phyloP scores from a whole-genome alignment of 2,797 vertebrate genomes.

The Staurois parvus region DNA sequence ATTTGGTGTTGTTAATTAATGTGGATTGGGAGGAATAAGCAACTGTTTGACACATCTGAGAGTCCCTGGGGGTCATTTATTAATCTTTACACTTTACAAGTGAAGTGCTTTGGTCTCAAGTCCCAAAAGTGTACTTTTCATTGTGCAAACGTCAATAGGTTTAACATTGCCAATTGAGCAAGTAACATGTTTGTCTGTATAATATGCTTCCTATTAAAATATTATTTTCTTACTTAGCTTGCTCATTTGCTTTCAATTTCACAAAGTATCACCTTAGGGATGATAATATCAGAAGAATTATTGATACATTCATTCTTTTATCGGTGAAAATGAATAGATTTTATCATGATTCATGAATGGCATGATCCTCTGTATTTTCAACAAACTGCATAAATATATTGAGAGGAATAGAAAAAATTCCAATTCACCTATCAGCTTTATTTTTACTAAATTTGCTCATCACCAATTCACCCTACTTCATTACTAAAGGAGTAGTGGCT shows the following conservation, averaged over 20 bases:
- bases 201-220: too few species aligned
- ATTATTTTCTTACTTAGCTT: too few species aligned
- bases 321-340: too few species aligned
- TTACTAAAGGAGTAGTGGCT: not conserved
- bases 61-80: conserved; percentile 32
- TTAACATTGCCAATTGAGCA: not conserved
- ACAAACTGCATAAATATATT: too few species aligned
- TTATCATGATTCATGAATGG: too few species aligned
- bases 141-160: not conserved
- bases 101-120: not conserved
- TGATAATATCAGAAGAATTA: too few species aligned
- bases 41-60: conserved; percentile 10
- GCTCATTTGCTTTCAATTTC: too few species aligned
- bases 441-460: not conserved
- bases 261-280: too few species aligned
- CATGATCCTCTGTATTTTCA: too few species aligned
- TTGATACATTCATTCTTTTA: too few species aligned
- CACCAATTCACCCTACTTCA: not conserved
- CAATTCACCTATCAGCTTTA: not conserved
- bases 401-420: too few species aligned
- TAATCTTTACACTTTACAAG: conserved; percentile 32
- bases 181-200: not conserved
- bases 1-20: conserved; percentile 31
- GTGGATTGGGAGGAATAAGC: conserved; percentile 14
- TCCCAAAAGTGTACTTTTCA: not conserved